These are phyloP conservation scores for Psilopsiagon aurifrons DNA, from an alignment of 2,113 vertebrate species.

Conservation along the genomic window DNA sequence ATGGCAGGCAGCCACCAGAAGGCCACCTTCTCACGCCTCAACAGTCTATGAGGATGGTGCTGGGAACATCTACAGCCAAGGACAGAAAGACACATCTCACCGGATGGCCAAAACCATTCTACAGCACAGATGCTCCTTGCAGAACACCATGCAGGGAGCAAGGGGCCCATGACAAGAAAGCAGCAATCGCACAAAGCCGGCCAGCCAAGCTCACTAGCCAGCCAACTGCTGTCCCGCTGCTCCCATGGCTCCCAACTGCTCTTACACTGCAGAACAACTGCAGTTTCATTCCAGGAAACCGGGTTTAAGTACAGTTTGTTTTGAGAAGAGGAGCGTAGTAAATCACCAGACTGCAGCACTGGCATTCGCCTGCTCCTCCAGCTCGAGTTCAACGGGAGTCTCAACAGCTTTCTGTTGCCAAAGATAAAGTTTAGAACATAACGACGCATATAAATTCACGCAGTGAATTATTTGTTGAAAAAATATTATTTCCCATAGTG, in stretches of 20 bases:
- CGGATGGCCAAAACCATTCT: background rate
- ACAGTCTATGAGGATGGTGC: fast-evolving
- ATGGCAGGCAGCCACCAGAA: background rate
- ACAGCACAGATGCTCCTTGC: background rate
- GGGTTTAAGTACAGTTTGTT: background rate
- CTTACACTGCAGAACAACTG: background rate
- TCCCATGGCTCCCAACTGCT: background rate
- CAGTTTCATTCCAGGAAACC: background rate
- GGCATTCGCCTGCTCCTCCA: background rate
- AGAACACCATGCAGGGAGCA: background rate
- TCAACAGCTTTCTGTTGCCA: constrained; percentile 24
- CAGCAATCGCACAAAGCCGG: background rate
- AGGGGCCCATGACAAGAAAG: background rate
- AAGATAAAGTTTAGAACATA: background rate
- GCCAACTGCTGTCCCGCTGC: background rate
- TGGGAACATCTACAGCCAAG: background rate
- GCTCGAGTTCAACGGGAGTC: background rate
- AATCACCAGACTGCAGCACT: background rate
- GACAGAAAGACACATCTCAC: background rate
- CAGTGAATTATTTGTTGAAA: background rate
- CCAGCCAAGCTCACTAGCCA: fast-evolving
- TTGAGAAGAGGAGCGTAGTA: background rate
- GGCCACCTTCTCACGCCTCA: background rate
- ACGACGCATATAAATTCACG: background rate
- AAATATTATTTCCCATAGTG: background rate